Percentiles rank a stretch among this genome's conserved stretches.
Evolutionary conservation across 1,140 invertebrate genomes (phyloP).

Genomic region (Aphidius ervi): DNA sequence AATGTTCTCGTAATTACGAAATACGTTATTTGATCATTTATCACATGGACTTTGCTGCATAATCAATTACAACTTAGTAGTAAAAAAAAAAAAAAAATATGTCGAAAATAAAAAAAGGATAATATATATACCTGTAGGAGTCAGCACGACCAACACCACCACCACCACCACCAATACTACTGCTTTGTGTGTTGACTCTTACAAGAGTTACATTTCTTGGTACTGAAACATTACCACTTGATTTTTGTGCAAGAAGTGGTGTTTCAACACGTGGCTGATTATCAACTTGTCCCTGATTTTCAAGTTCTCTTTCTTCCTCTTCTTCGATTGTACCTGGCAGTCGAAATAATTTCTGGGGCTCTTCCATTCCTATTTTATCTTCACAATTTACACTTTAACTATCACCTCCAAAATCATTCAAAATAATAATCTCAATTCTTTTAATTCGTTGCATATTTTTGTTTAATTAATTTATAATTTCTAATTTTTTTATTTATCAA

Average conservation of each 20-base stretch:
- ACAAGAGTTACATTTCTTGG: conserved; percentile 41
- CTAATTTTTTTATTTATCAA: background rate
- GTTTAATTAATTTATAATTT: conserved; percentile 4
- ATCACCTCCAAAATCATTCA: conserved; percentile 19
- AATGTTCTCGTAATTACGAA: too few relatives aligned
- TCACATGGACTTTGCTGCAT: too few relatives aligned
- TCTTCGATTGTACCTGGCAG: conserved; percentile 48
- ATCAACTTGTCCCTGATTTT: conserved; percentile 23
- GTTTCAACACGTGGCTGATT: conserved; percentile 35
- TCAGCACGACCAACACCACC: conserved; percentile 15
- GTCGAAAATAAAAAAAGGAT: too few relatives aligned
- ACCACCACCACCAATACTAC: conserved; percentile 35
- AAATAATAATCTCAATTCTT: conserved; percentile 14
- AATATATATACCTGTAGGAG: conserved; percentile 13
- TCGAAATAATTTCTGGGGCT: conserved; percentile 43
- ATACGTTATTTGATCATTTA: too few relatives aligned
- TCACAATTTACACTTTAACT: background rate
- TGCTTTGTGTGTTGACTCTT: conserved; percentile 42
- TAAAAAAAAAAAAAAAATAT: too few relatives aligned
- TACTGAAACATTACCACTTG: conserved; percentile 18
- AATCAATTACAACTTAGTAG: too few relatives aligned
- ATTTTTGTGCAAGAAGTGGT: conserved; percentile 32
- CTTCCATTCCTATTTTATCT: conserved; percentile 30
- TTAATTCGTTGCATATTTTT: conserved; percentile 13
- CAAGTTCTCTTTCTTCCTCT: conserved; percentile 35